Base-by-base conservation (phyloP, 2,797 vertebrate species). In the Clamator glandarius region DNA sequence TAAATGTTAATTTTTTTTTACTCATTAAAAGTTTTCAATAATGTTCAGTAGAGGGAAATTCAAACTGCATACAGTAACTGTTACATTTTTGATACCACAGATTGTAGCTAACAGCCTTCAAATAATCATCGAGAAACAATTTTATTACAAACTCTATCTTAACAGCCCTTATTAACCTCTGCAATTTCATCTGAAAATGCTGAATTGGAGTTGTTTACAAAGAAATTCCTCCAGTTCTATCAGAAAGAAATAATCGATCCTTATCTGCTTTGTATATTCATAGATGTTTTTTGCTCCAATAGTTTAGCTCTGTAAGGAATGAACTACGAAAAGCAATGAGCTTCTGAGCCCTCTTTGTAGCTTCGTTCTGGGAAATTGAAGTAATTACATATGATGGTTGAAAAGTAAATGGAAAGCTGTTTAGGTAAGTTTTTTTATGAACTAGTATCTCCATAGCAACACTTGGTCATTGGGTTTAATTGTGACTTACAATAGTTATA, bases 361-460 rank as follows among this genome's bases (percentile, higher is more conserved):
- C 21, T 9, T 85, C 8, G 8, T n/a, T 61, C 41, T 83, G 55
- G 68, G 55, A 95, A 95, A 93, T 64, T 6, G n/a, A 85, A 72
- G 41, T 58, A 89, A 91, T 92, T 86, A 61, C 8, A 17, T 33
- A 51, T 36, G 61, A 83, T 58, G 75, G 18, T 62, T 84, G 85
- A 83, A 89, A 77, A 79, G 36, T 52, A 31, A 89, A 89, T 75
- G 26, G 50, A 85, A 92, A 93, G 39, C 21, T 61, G 21, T 29
- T 68, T 68, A 85, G 63, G 52, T 50, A 82, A 87, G 58, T 29
- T 68, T 85, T 93, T 80, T 54, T 50, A 75, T 57, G 58, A 75
- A 80, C 63, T 13, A 42, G 12, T 64, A 74, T 92, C 50, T 89
- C 79, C 89, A 77, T 90, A 83, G 89, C 68, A 93, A 46, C 41